Evolutionary conservation across 1,140 invertebrate genomes (phyloP).

Genomic region (Drosophila virilis): DNA sequence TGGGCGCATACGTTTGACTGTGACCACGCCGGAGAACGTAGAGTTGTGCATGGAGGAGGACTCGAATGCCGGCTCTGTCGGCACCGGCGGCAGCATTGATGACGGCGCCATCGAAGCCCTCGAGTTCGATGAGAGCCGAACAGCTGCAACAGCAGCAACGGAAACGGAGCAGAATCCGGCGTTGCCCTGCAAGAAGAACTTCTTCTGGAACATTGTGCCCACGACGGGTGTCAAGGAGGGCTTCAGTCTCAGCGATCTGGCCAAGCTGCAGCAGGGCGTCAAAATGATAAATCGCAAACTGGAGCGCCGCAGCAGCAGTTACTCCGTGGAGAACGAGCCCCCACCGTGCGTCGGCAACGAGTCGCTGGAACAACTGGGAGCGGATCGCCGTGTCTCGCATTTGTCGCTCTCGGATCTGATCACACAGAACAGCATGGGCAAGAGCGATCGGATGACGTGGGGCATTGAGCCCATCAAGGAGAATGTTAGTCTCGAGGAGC

Average conservation of each 20-base stretch:
- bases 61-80: constrained; percentile 56
- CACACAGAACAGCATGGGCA: constrained; percentile 83
- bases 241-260: constrained; percentile 69
- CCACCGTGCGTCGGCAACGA: constrained; percentile 6
- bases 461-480: constrained; percentile 83
- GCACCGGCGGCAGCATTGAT: constrained; percentile 60
- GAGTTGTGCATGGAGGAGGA: constrained; percentile 77
- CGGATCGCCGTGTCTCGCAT: constrained; percentile 57
- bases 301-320: constrained; percentile 66
- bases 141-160: background rate
- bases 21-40: constrained; percentile 81
- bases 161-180: constrained; percentile 11
- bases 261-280: constrained; percentile 68
- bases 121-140: constrained; percentile 61
- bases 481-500: constrained; percentile 77
- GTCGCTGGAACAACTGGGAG: constrained; percentile 10
- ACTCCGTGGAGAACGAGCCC: constrained; percentile 54
- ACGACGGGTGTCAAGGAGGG: constrained; percentile 72
- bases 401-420: constrained; percentile 80
- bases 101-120: constrained; percentile 78
- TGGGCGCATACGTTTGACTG: constrained; percentile 71
- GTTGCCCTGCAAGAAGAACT: constrained; percentile 57
- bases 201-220: constrained; percentile 80
- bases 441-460: constrained; percentile 82
- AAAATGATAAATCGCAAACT: constrained; percentile 69